phyloP scores from a whole-genome alignment of 2,888 invertebrate genomes.

The Dolomedes plantarius region DNA sequence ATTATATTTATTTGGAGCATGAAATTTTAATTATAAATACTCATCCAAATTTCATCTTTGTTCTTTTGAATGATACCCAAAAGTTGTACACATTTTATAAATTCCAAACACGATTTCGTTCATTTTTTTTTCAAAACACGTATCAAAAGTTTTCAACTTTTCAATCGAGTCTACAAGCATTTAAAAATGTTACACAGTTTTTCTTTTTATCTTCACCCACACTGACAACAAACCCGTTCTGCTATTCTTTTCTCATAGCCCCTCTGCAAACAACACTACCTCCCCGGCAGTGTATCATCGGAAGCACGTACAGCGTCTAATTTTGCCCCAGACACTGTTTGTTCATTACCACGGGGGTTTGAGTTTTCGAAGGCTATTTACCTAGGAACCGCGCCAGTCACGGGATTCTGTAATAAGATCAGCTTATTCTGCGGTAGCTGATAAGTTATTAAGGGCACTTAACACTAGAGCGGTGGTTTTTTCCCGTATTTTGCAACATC shows the following conservation, averaged over 20 bases:
- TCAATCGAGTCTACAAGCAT: too few species aligned
- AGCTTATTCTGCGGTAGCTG: conserved; percentile 45
- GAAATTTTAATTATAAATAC: too few species aligned
- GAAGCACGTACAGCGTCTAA: conserved; percentile 58
- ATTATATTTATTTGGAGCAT: too few species aligned
- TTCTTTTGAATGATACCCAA: too few species aligned
- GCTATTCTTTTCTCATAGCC: conserved; percentile 6
- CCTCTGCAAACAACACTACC: not conserved
- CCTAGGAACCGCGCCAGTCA: conserved; percentile 45
- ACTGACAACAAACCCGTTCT: conserved; percentile 2
- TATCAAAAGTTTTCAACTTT: too few species aligned
- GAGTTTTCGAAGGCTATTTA: conserved; percentile 50
- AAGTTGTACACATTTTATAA: too few species aligned
- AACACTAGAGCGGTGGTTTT: conserved; percentile 29
- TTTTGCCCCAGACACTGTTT: conserved; percentile 69
- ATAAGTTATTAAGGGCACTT: conserved; percentile 66
- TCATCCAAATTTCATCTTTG: too few species aligned
- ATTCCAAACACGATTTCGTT: too few species aligned
- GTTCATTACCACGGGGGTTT: conserved; percentile 59
- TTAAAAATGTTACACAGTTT: not conserved
- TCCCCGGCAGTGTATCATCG: conserved; percentile 37
- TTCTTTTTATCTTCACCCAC: not conserved
- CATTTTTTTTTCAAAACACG: too few species aligned
- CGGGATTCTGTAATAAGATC: conserved; percentile 63
- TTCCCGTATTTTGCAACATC: conserved; percentile 23